Base-by-base conservation (phyloP, 2,113 vertebrate genomes). In the Phyllostomus discolor region DNA sequence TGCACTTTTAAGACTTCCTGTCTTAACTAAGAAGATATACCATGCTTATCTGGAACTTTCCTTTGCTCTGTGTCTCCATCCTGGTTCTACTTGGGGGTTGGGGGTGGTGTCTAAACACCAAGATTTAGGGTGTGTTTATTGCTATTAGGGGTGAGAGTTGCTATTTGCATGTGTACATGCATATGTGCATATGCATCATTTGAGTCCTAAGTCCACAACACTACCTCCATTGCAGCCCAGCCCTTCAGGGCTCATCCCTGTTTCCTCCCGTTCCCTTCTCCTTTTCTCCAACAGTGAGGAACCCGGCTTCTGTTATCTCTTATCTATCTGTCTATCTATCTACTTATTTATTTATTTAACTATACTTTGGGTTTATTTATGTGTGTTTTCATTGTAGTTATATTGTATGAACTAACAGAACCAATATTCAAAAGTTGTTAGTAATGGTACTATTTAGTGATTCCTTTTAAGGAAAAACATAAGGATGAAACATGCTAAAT, bases 121-220 rank as follows among this genome's bases (percentile, higher is more conserved):
- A 54, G 12, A 52, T 79, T 20, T 73, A 62, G 50, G 75, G 14
- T 66, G 46, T 59, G 9, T 48, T 86, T 59, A 70, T 48, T 38
- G 38, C 64, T 57, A 0, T 31, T 22, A 57, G 11, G 15, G 62
- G 62, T 54, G 11, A 22, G 70, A 41, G 67, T 67, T 50, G 62
- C 50, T 78, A 0, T 84, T 84, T 24, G 5, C 38, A 10, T n/a
- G 19, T 12, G 2, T 62, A 2, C 35, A 10, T 20, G n/a, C 67
- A 20, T 35, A 35, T 35, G 26, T 62, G 59, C 59, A 10, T 28
- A 28, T 5, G 24, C 22, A 26, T 4, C 1, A 24, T 62, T 28
- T 6, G n/a, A n/a, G 50, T 17, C 0, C 0, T 43, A 90, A 69
- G 50, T 26, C 50, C n/a, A 5, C 31, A 38, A 1, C 10, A 35